These are phyloP conservation scores for Stenichneumon culpator DNA, from an alignment of 2,888 invertebrate species.

Conservation along the genomic window DNA sequence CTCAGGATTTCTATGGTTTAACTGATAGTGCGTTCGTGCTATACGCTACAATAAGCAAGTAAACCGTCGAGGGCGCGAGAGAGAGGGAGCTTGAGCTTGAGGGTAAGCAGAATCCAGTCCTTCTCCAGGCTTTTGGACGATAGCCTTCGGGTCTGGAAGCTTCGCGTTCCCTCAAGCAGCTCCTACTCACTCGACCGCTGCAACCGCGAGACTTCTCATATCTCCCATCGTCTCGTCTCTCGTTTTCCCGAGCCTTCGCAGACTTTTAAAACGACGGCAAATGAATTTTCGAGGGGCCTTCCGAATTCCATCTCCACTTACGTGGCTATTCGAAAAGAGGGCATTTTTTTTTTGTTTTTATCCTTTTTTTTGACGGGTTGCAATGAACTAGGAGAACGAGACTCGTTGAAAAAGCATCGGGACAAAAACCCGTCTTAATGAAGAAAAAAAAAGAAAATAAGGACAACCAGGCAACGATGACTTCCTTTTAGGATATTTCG, in stretches of 20 bases:
- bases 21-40: conserved; percentile 58
- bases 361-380: conserved; percentile 10
- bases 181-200: conserved; percentile 59
- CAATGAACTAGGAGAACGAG: conserved; percentile 15
- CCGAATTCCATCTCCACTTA: conserved; percentile 33
- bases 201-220: conserved; percentile 55
- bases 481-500: neutral
- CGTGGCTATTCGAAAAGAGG: conserved; percentile 18
- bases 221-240: conserved; percentile 62
- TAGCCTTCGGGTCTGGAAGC: conserved; percentile 64
- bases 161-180: conserved; percentile 67
- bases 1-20: conserved; percentile 57
- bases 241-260: conserved; percentile 50
- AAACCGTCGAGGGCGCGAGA: conserved; percentile 45
- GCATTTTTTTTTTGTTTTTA: conserved; percentile 16
- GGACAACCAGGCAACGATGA: neutral
- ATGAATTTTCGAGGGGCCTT: conserved; percentile 71
- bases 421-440: neutral
- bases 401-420: neutral
- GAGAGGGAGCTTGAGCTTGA: conserved; percentile 56
- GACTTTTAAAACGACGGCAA: conserved; percentile 62
- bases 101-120: conserved; percentile 13
- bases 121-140: conserved; percentile 22
- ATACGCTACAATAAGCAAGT: conserved; percentile 54
- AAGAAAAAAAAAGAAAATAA: neutral